Evolutionary conservation across 1,140 invertebrate genomes (phyloP).

Genomic region (Aphidius ervi): DNA sequence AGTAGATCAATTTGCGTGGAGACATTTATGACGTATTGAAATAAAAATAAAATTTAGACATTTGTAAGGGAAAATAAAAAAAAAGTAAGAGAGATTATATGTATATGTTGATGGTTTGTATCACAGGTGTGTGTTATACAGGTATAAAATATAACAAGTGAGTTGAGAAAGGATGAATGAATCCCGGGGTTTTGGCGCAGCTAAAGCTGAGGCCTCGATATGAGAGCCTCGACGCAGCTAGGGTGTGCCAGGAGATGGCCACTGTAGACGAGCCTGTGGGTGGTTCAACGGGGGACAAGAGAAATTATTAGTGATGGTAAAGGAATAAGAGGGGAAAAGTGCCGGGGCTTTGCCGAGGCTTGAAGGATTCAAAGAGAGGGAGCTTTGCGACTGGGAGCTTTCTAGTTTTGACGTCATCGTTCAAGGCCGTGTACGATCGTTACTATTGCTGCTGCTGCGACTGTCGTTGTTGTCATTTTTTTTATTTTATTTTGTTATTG

Average conservation of each 20-base stretch:
- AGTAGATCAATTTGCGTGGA: too few relatives aligned
- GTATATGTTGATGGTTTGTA: too few relatives aligned
- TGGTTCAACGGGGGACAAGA: background rate
- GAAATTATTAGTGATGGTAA: slow-evolving; percentile 1
- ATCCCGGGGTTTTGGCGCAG: slow-evolving; percentile 38
- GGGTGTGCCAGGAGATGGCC: slow-evolving; percentile 9
- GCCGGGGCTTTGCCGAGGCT: slow-evolving; percentile 19
- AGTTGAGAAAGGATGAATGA: slow-evolving; percentile 38
- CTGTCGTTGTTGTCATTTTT: slow-evolving; percentile 24
- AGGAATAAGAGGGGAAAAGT: slow-evolving; percentile 17
- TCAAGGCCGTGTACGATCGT: slow-evolving; percentile 44
- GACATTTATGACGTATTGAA: too few relatives aligned
- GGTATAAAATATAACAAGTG: slow-evolving; percentile 14
- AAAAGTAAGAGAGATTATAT: too few relatives aligned
- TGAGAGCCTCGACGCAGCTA: slow-evolving; percentile 1
- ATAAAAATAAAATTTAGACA: too few relatives aligned
- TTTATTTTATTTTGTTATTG: slow-evolving; percentile 19
- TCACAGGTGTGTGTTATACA: too few relatives aligned
- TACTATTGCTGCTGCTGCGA: slow-evolving; percentile 38
- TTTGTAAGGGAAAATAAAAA: too few relatives aligned
- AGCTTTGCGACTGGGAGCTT: slow-evolving; percentile 32
- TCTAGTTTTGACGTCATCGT: slow-evolving; percentile 43
- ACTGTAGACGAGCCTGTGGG: slow-evolving; percentile 8
- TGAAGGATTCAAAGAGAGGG: slow-evolving; percentile 21
- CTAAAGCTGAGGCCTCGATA: slow-evolving; percentile 27